Base-by-base conservation (phyloP, 2,113 vertebrate species). In the Xyliphius kryptos region DNA sequence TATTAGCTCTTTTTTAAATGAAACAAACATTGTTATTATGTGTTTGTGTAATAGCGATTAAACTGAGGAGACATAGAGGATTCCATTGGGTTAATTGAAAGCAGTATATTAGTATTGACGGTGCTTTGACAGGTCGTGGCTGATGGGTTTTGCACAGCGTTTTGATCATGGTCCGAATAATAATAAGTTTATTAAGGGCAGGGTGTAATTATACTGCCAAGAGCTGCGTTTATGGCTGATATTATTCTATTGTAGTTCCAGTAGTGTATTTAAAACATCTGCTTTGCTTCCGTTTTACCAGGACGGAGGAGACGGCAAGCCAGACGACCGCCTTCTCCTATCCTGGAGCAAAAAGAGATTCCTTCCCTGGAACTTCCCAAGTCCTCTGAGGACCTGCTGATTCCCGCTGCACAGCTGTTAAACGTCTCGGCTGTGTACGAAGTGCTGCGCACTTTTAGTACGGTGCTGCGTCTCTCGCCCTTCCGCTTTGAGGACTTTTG, bases 401-500 rank as follows among this genome's bases (percentile, higher is more conserved):
- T 98, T 79, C 89, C 92, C 59, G 87, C 77, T 0, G 89, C 93
- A 80, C 91, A 97, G 82, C 89, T 98, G 71, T 92, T 98, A 76
- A 95, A 90, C 57, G 90, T 90, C 32, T 88, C 88, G 63, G 92
- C 96, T 72, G 88, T 98, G 80, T 97, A 95, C 41, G 96, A 98
- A 84, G 94, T 97, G 70, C 82, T 98, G 14, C 87, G 92, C 81
- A 97, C 91, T 89, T 98, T 98, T 86, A 90, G 92, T 86, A 90
- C 89, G 2, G 96, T 97, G 70, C 87, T 98, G 59, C 92, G 96
- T 20, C 87, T 98, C 50, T 98, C 96, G 44, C 93, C 92, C 53
- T 98, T 98, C 83, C 92, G 93, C 76, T 98, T 98, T 69, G 95
- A 97, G 89, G 95, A 98, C 88, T 98, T 98, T 69, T 98, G 96